Base-by-base conservation (phyloP, 2,113 vertebrate genomes). In the Chunga burmeisteri region DNA sequence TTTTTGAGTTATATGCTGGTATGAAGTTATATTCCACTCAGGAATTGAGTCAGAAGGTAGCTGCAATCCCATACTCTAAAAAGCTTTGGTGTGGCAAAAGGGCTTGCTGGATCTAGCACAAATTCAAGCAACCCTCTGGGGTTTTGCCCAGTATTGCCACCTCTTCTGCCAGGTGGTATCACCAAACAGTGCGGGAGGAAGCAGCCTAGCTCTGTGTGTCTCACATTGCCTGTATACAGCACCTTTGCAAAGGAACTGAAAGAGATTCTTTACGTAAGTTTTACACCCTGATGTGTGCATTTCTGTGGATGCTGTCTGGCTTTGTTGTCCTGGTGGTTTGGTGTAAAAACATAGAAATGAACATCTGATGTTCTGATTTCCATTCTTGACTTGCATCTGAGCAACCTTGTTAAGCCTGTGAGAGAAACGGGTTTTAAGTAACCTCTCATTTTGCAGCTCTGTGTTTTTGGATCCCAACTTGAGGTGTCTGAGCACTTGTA, bases 121-220 rank as follows among this genome's bases (percentile, higher is more conserved):
- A 71, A 30, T 17, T 42, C 25, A 40, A 79, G 52, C 47, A 61
- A 6, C 59, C n/a, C 40, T 50, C 0, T 0, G 63, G 65, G 14
- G 1, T 42, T 89, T 77, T 70, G 32, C 16, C 34, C 29, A 15
- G 20, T 7, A 0, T 26, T 55, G 34, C 12, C 75, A 9, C 14
- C 19, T 34, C 56, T 56, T 30, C 36, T 40, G 20, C 25, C 1
- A 0, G 30, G 21, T 30, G 10, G 6, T 20, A 25, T 25, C 29
- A 9, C 42, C 27, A 8, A 53, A 42, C 22, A 36, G 53, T 30
- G 2, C 6, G 26, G 66, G 6, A 74, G 16, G 55, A 50, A 66
- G 52, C 30, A 25, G 29, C 1, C 0, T 1, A 25, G 63, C 49
- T 1, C 0, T 42, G 1, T 4, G 16, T 20, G 22, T 61, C 30